These are phyloP conservation scores for Serinus canaria DNA, from an alignment of 2,113 vertebrate genomes.

Conservation along the genomic window DNA sequence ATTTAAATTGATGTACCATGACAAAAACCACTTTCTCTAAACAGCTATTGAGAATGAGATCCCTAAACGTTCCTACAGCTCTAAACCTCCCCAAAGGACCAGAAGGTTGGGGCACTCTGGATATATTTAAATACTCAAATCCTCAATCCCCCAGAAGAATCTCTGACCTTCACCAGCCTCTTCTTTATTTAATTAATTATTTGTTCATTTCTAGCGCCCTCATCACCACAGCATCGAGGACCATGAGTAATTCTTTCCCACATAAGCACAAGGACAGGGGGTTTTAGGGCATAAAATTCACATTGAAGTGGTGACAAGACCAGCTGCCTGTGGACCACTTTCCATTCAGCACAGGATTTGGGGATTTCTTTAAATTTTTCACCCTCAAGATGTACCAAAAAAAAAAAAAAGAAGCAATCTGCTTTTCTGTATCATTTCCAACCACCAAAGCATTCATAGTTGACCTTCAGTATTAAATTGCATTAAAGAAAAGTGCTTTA, in stretches of 20 bases:
- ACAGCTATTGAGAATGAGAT: background rate
- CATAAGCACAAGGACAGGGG: background rate
- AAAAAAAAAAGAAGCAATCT: background rate
- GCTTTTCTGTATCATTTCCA: background rate
- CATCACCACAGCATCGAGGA: accelerated
- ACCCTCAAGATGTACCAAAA: background rate
- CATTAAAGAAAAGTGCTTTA: background rate
- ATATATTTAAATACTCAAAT: background rate
- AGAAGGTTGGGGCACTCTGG: background rate
- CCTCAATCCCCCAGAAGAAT: background rate
- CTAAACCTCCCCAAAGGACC: background rate
- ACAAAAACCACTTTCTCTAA: accelerated
- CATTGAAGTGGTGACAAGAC: background rate
- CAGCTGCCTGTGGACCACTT: background rate
- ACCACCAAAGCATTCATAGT: background rate
- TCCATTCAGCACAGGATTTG: background rate
- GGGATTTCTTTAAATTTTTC: background rate
- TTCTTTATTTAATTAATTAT: background rate
- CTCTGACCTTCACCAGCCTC: background rate
- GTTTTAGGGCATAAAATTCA: background rate
- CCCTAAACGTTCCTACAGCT: background rate
- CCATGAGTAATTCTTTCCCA: accelerated
- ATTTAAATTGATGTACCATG: accelerated
- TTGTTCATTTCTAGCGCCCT: background rate
- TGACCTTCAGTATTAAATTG: background rate